These are phyloP conservation scores for Sterrhoptilus dennistouni DNA, from an alignment of 2,113 vertebrate genomes.

Conservation along the genomic window DNA sequence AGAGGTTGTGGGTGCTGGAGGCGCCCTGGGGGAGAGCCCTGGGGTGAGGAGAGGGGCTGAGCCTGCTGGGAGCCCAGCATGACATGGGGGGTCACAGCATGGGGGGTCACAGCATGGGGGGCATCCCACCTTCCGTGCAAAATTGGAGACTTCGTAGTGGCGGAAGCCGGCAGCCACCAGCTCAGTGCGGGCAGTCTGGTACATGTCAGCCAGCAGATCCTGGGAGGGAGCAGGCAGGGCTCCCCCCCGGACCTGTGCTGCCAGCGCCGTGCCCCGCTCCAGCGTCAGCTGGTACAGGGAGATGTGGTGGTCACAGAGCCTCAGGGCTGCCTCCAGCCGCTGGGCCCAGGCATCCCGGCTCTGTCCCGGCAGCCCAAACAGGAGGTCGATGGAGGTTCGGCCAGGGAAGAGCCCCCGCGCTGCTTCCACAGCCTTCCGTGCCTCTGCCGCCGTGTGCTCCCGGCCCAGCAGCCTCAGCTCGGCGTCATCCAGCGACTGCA, in stretches of 20 bases:
- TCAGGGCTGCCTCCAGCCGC: conserved; percentile 74
- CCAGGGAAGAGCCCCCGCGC: conserved; percentile 81
- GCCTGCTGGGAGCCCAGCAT: too few relatives aligned
- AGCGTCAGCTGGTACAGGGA: conserved; percentile 94
- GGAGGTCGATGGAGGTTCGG: conserved; percentile 85
- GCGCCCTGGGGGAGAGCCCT: conserved; percentile 73
- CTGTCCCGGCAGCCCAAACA: conserved; percentile 89
- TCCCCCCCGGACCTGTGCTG: conserved; percentile 75
- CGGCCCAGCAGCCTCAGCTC: conserved; percentile 84
- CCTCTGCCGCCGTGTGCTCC: conserved; percentile 81
- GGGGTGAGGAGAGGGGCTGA: background rate
- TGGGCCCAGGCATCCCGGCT: conserved; percentile 75
- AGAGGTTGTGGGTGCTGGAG: conserved; percentile 86
- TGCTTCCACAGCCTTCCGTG: conserved; percentile 74
- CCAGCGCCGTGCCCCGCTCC: conserved; percentile 87
- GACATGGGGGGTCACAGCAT: fast-evolving
- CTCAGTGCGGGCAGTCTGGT: conserved; percentile 70
- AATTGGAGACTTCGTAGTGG: conserved; percentile 97
- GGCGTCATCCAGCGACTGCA: conserved; percentile 79
- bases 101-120: fast-evolving
- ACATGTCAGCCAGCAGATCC: conserved; percentile 85
- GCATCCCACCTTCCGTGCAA: conserved; percentile 84
- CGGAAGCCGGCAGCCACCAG: conserved; percentile 77
- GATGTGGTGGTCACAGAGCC: conserved; percentile 84
- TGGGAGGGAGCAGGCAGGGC: conserved; percentile 63